Evolutionary conservation across 2,888 invertebrate genomes (phyloP).

Genomic region (Apamea crenata): DNA sequence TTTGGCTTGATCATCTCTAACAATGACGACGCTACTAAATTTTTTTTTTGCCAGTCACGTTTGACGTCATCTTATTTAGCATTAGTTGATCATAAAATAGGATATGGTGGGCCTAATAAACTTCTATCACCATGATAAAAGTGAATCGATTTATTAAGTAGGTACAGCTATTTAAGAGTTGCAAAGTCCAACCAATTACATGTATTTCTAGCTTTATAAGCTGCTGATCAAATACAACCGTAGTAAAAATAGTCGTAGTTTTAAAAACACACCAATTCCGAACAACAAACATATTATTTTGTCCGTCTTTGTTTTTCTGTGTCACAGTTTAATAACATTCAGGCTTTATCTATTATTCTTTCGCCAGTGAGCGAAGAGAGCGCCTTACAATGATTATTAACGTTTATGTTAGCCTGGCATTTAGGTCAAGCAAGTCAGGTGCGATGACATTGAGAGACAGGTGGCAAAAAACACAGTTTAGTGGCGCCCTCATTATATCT

Average conservation of each 20-base stretch:
- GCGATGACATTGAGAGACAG: constrained; percentile 72
- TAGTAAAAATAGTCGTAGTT: constrained; percentile 1
- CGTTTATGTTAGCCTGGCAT: constrained; percentile 70
- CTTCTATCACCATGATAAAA: not conserved
- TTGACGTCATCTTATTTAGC: constrained; percentile 54
- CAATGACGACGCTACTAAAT: constrained; percentile 30
- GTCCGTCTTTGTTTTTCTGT: constrained; percentile 26
- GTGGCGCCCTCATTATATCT: constrained; percentile 56
- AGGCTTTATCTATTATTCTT: constrained; percentile 34
- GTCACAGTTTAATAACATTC: constrained; percentile 28
- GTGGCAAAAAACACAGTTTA: constrained; percentile 73
- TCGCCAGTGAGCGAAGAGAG: constrained; percentile 45
- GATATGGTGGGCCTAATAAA: not conserved
- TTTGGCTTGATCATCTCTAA: constrained; percentile 31
- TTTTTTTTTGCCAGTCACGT: constrained; percentile 40
- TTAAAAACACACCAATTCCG: constrained; percentile 2
- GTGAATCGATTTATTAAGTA: not conserved
- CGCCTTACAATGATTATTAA: constrained; percentile 55
- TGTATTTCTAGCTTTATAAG: not conserved
- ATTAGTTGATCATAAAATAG: constrained; percentile 19
- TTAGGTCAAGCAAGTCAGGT: constrained; percentile 77
- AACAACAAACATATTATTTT: not conserved
- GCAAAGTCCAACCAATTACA: not conserved
- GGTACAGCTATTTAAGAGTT: not conserved
- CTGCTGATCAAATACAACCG: not conserved